Evolutionary conservation across 2,888 invertebrate genomes (phyloP).

Genomic region (Linnaemya vulpina): DNA sequence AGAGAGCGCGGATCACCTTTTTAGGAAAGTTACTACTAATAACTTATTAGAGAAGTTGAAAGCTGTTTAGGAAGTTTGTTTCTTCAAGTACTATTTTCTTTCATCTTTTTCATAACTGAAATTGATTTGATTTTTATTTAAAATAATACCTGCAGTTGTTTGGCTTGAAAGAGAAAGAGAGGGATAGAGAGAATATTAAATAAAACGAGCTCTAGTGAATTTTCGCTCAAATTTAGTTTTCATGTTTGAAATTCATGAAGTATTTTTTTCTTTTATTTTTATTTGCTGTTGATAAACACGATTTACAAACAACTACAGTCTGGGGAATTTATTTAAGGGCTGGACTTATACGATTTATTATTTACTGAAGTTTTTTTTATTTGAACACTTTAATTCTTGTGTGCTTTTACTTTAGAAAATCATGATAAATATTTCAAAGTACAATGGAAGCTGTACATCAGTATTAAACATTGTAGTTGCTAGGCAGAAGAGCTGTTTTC

Average conservation of each 20-base stretch:
- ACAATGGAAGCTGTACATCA: too few relatives aligned
- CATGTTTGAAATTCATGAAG: slow-evolving; percentile 55
- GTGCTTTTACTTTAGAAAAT: too few relatives aligned
- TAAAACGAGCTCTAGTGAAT: slow-evolving; percentile 16
- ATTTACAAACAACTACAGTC: slow-evolving; percentile 35
- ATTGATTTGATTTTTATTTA: slow-evolving; percentile 27
- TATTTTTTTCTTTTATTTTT: slow-evolving; percentile 27
- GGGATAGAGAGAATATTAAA: background rate
- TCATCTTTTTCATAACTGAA: slow-evolving; percentile 13
- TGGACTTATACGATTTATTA: too few relatives aligned
- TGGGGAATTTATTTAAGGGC: slow-evolving; percentile 11
- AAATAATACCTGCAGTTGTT: background rate
- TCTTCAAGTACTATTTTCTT: slow-evolving; percentile 19
- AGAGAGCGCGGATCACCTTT: too few relatives aligned
- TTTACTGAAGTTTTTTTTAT: background rate
- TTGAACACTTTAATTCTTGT: too few relatives aligned
- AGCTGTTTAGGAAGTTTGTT: slow-evolving; percentile 12
- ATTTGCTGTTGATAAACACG: slow-evolving; percentile 60
- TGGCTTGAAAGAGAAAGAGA: too few relatives aligned
- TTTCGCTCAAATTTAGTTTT: slow-evolving; percentile 45
- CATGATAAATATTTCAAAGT: too few relatives aligned
- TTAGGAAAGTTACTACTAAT: too few relatives aligned
- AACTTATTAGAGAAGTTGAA: slow-evolving; percentile 12
- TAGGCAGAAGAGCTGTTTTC: too few relatives aligned
- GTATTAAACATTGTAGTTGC: too few relatives aligned